Base-by-base conservation (phyloP, 2,113 vertebrate genomes). In the Megaptera novaeangliae region DNA sequence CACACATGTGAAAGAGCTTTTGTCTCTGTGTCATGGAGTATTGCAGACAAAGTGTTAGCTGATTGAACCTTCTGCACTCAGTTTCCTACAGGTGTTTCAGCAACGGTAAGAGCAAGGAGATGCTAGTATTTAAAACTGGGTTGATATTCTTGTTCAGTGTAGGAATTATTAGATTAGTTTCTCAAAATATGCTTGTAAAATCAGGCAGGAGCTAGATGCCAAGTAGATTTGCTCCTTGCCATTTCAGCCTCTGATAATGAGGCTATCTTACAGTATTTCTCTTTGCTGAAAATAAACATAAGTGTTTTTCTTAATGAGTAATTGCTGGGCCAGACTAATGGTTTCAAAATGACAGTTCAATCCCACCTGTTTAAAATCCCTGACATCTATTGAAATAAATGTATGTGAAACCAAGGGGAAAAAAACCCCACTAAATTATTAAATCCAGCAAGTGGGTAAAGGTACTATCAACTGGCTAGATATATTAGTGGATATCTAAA, bases 41-140 rank as follows among this genome's bases (percentile, higher is more conserved):
- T 95, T 96, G 17, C 55, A 96, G 83, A 97, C 46, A 77, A 94
- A 91, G 12, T 83, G 77, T 52, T 52, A 92, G 69, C 6, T 88
- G 27, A 57, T 27, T 94, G 15, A 93, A 17, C 11, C 17, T 61
- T 14, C 21, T 94, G n/a, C 25, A 11, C 52, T 96, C 10, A 31
- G 34, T 96, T 98, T 52, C 36, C 69, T 41, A 9, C 23, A 41
- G 82, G 3, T 64, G 57, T 82, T 39, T 63, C 74, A 96, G 57
- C 31, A 94, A 39, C 25, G 68, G 2, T 13, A 91, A 64, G 36
- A 91, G 55, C 11, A 72, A 52, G 17, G n/a, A 83, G 34, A 23
- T 18, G 44, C 46, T 88, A 29, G 15, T 34, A 61, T 94, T 94
- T 78, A 74, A 97, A 96, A 25, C 46, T 39, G 8, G 82, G 34